phyloP scores from a whole-genome alignment of 2,797 vertebrate genomes.

The Xerus rutilus region DNA sequence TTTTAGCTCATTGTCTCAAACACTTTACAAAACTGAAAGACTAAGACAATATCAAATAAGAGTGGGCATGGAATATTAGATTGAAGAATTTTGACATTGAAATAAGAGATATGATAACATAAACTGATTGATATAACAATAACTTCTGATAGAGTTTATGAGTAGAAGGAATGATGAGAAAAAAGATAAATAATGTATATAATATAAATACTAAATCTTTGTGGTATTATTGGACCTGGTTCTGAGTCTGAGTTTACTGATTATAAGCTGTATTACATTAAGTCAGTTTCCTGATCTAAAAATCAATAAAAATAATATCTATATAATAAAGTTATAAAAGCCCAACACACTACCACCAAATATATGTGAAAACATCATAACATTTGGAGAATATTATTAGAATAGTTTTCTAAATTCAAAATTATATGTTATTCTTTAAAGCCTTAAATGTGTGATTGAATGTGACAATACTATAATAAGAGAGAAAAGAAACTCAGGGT shows the following conservation, averaged over 20 bases:
- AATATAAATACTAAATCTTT: neutral
- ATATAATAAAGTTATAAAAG: neutral
- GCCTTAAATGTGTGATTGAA: neutral
- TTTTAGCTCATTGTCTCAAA: neutral
- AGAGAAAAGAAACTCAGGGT: neutral
- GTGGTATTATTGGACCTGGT: neutral
- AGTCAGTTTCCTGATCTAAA: neutral
- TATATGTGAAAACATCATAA: neutral
- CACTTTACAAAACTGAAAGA: slow-evolving; percentile 39
- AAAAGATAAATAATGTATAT: neutral
- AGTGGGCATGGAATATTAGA: neutral
- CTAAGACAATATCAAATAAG: neutral
- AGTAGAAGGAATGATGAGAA: neutral
- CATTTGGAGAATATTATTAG: neutral
- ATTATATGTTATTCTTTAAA: neutral
- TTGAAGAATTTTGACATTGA: slow-evolving; percentile 2
- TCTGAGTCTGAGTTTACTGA: neutral
- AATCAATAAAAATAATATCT: neutral
- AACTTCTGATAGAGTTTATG: neutral
- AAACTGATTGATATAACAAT: neutral
- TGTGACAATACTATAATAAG: neutral
- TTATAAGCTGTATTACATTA: neutral
- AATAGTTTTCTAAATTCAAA: neutral
- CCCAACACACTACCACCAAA: neutral
- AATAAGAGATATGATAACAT: neutral